Evolutionary conservation across 2,113 vertebrate species (phyloP), one percentile per base, ranked within the genome.

Genomic region (Myrmecophaga tridactyla): DNA sequence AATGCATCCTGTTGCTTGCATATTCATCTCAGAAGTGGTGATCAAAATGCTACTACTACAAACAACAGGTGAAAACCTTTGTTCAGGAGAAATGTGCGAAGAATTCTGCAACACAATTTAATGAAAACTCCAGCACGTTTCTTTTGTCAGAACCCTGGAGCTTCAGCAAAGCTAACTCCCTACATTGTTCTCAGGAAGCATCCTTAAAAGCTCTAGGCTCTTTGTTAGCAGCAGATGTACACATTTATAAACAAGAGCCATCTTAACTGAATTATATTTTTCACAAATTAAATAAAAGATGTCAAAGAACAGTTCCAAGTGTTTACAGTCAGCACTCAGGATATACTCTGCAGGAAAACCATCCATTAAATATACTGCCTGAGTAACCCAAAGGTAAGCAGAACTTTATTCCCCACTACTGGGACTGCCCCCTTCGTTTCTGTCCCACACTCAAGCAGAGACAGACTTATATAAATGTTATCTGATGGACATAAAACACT

Each of bases 151-250:
- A 88, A 82, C 27, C 63, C 48, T 36, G 63, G 27, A 95, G 73
- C 81, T 67, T 90, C 84, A 94, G 96, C 67, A 94, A 90, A 91
- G 63, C 73, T 86, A 63, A 93, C 96, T 97, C 93, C 36, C 78
- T 94, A 88, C 76, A 94, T 97, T 85, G 96, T 85, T 94, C 89
- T 78, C 75, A 84, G 65, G 53, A 96, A 91, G 56, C 58, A 48
- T 94, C 91, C 89, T 86, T 97, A 90, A 95, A 97, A 95, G 87
- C 96, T 94, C n/a, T 15, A 95, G 76, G 94, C 67, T 82, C 39
- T 97, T 96, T 95, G 86, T 94, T 93, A 96, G 86, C 63, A 97
- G 92, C 87, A 98, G 96, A 93, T 95, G 95, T 2, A 97, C 92
- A 96, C 90, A 96, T 91, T 95, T 96, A 96, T 95, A 97, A 97